Conservation (phyloP, 2,113 vertebrate genomes). For the Rhinoderma darwinii region DNA sequence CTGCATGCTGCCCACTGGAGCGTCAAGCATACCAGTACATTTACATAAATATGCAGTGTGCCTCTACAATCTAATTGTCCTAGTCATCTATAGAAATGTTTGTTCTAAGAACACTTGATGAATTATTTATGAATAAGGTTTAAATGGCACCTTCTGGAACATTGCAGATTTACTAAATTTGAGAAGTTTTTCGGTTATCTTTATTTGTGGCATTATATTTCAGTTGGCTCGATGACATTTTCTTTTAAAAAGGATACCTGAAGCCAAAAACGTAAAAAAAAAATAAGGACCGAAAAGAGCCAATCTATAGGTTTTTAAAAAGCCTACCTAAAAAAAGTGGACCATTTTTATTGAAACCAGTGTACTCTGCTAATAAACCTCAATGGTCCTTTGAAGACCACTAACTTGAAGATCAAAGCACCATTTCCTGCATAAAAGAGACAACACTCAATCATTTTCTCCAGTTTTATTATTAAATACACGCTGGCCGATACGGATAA, state of each 20-base stretch:
- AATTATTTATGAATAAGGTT: background rate
- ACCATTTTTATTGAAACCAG: no score
- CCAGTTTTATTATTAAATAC: constrained; percentile 60
- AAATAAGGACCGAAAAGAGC: no score
- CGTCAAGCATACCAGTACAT: background rate
- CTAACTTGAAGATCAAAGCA: no score
- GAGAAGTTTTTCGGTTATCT: background rate
- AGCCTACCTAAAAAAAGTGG: no score
- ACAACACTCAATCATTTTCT: constrained; percentile 18
- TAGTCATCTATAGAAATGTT: background rate
- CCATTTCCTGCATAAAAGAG: background rate
- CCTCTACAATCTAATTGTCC: background rate
- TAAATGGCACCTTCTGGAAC: background rate
- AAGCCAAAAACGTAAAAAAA: no score
- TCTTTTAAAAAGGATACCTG: no score
- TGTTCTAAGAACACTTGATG: background rate
- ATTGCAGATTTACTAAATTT: background rate
- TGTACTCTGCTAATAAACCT: no score
- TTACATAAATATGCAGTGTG: background rate
- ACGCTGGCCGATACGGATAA: constrained; percentile 55
- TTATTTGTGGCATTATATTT: background rate
- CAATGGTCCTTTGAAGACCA: no score
- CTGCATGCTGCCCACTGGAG: constrained; percentile 3
- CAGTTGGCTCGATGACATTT: no score
- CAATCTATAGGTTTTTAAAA: no score